These are phyloP conservation scores for Chlorodrepanis virens DNA, from an alignment of 2,113 vertebrate genomes.

Conservation along the genomic window DNA sequence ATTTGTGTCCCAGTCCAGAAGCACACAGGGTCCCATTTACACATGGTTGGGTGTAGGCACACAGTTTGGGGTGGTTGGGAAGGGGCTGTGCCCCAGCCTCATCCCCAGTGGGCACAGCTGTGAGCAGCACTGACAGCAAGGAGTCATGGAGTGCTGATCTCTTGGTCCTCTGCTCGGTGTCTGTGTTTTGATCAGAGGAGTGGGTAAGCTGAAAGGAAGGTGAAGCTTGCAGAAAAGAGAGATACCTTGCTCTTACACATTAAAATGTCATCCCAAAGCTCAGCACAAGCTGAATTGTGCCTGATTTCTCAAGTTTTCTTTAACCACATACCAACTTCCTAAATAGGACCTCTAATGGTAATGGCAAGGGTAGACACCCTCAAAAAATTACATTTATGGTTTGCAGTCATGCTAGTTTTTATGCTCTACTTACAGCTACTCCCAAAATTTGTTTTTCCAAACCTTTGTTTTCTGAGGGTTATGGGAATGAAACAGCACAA, in stretches of 20 bases:
- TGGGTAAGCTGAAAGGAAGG: not conserved
- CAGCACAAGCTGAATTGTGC: not conserved
- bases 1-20: conserved; percentile 51
- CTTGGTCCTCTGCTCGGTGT: not conserved
- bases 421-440: not conserved
- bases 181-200: not conserved
- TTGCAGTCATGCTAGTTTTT: not conserved
- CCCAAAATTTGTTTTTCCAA: not conserved
- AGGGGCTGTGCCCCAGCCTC: not conserved
- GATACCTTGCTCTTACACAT: not conserved
- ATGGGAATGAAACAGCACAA: not conserved
- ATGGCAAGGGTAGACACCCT: not conserved
- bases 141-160: not conserved
- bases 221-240: not conserved
- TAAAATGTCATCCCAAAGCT: not conserved
- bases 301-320: not conserved
- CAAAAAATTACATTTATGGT: not conserved
- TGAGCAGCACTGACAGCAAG: not conserved
- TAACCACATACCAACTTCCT: not conserved
- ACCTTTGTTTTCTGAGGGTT: not conserved
- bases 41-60: not conserved
- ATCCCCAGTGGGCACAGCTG: not conserved
- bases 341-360: not conserved
- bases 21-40: conserved; percentile 22
- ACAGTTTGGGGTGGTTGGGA: not conserved